Evolutionary conservation across 2,113 vertebrate genomes (phyloP).

Genomic region (Zosterops lateralis): DNA sequence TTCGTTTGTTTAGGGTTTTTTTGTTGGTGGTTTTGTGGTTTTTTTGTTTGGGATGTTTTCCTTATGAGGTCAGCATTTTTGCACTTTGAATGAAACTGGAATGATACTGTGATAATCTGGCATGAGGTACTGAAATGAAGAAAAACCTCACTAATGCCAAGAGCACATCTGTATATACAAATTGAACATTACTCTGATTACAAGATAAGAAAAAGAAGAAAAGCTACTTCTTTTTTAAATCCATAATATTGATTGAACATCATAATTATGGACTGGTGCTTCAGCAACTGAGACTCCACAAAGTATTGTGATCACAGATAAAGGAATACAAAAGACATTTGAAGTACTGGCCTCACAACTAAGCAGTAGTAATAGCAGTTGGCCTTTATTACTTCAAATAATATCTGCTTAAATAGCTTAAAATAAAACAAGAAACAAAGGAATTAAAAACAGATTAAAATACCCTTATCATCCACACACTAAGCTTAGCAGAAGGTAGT

Average conservation of each 20-base stretch:
- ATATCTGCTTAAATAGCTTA: neutral
- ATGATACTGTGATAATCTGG: neutral
- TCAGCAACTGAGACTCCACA: neutral
- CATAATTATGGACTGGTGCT: neutral
- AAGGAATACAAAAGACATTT: neutral
- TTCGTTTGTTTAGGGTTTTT: neutral
- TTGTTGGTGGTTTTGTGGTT: neutral
- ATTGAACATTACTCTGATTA: neutral
- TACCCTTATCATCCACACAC: neutral
- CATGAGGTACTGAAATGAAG: neutral
- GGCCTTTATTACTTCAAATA: neutral
- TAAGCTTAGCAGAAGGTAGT: neutral
- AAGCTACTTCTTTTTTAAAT: neutral
- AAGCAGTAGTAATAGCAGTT: neutral
- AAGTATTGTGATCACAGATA: neutral
- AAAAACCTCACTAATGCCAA: neutral
- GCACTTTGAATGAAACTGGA: neutral
- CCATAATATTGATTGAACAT: conserved; percentile 16
- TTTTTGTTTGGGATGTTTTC: neutral
- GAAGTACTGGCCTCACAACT: neutral
- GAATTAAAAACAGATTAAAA: neutral
- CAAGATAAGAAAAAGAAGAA: neutral
- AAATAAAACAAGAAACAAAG: conserved; percentile 29
- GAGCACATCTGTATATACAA: neutral
- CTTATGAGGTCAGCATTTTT: neutral